Conservation (phyloP, 2,888 invertebrate species). For the Cartodere bifasciata region DNA sequence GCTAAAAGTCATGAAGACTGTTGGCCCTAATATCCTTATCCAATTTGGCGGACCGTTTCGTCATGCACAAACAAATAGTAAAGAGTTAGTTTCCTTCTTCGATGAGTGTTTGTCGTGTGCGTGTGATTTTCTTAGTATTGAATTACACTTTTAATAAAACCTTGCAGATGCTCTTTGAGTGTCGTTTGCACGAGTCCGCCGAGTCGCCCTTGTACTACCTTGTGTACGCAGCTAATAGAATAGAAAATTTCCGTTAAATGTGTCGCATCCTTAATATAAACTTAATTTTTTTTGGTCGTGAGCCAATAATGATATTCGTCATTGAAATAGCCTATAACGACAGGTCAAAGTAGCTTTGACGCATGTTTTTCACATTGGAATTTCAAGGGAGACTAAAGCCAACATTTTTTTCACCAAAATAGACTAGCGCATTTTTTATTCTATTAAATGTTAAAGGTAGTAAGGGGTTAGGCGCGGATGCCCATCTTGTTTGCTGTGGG, state of each 20-base stretch:
- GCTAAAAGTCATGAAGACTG: conserved; percentile 33
- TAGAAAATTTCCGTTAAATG: too few relatives aligned
- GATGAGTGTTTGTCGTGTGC: conserved; percentile 38
- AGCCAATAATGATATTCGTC: too few relatives aligned
- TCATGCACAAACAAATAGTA: conserved; percentile 31
- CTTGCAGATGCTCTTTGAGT: conserved; percentile 5
- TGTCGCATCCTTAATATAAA: too few relatives aligned
- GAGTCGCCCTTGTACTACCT: not conserved
- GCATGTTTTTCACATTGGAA: too few relatives aligned
- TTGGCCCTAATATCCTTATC: conserved; percentile 31
- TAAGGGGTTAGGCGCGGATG: conserved; percentile 16
- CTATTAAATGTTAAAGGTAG: too few relatives aligned
- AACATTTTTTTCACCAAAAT: too few relatives aligned
- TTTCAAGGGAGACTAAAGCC: too few relatives aligned
- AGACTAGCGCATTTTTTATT: too few relatives aligned
- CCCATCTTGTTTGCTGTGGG: conserved; percentile 34
- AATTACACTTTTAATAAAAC: conserved; percentile 13
- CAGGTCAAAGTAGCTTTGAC: too few relatives aligned
- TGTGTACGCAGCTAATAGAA: too few relatives aligned
- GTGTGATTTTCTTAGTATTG: conserved; percentile 35
- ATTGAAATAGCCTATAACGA: too few relatives aligned
- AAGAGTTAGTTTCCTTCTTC: conserved; percentile 36
- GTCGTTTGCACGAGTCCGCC: conserved; percentile 12
- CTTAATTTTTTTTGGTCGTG: too few relatives aligned
- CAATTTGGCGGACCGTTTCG: conserved; percentile 33